These are phyloP conservation scores for Melopsittacus undulatus DNA, from an alignment of 2,797 vertebrate genomes.

Conservation along the genomic window DNA sequence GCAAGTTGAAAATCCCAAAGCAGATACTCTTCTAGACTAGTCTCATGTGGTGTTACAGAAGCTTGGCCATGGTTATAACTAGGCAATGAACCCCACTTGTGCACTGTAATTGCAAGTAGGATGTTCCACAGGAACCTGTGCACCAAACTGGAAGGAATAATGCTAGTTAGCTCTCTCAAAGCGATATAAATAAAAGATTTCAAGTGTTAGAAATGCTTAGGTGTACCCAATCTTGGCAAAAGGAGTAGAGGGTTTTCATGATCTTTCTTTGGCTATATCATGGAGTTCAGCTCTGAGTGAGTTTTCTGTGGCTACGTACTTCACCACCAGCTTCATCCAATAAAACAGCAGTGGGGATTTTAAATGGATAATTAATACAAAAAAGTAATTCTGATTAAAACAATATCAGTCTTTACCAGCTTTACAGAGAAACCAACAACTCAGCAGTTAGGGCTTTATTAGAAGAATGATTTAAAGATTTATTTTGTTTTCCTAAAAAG, in stretches of 20 bases:
- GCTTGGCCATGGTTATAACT: not conserved
- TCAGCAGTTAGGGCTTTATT: not conserved
- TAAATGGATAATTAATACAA: not conserved
- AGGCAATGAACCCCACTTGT: rapidly evolving
- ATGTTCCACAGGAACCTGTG: not conserved
- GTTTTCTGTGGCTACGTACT: not conserved
- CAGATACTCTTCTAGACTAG: not conserved
- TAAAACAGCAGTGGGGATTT: not conserved
- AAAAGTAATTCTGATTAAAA: not conserved
- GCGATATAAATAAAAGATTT: not conserved
- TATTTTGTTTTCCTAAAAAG: not conserved
- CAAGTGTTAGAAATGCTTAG: not conserved
- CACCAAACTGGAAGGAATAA: not conserved
- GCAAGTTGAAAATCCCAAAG: not conserved
- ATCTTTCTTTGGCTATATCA: not conserved
- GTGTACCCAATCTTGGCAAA: not conserved
- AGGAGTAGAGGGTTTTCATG: not conserved
- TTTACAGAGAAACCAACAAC: not conserved
- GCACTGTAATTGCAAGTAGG: rapidly evolving
- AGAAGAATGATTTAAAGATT: not conserved
- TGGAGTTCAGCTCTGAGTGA: not conserved
- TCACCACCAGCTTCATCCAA: not conserved
- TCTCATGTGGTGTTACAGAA: not conserved
- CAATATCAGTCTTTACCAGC: not conserved
- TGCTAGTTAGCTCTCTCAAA: not conserved